Percentiles rank a stretch among this genome's conserved stretches.
phyloP scores from a whole-genome alignment of 2,888 invertebrate genomes.

The Drosophila macrospina region DNA sequence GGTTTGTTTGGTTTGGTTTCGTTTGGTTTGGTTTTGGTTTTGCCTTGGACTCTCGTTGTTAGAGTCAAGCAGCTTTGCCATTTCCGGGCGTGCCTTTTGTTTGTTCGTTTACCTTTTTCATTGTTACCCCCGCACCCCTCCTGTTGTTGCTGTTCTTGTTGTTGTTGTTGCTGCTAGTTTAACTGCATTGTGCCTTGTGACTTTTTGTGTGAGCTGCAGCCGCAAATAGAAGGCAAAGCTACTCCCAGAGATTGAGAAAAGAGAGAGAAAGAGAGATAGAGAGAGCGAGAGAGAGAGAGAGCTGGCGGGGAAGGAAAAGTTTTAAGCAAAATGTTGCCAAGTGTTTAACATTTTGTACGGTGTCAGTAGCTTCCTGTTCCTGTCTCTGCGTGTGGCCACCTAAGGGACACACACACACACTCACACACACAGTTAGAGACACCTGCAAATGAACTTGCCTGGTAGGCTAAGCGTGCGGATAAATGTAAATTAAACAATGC shows the following conservation, averaged over 20 bases:
- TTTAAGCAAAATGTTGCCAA: conserved; percentile 80
- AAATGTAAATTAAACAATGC: conserved; percentile 84
- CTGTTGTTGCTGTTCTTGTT: conserved; percentile 18
- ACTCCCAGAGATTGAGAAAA: conserved; percentile 11
- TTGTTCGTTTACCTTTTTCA: conserved; percentile 73
- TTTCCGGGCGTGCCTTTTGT: conserved; percentile 77
- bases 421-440: conserved; percentile 18
- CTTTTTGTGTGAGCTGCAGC: conserved; percentile 72
- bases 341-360: conserved; percentile 85
- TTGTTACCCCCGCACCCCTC: conserved; percentile 25
- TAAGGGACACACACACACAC: conserved; percentile 51
- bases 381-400: conserved; percentile 60
- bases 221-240: conserved; percentile 75
- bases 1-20: conserved; percentile 13
- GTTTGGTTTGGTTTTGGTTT: no score
- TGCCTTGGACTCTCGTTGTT: conserved; percentile 20
- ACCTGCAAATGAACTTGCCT: conserved; percentile 72
- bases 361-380: conserved; percentile 82
- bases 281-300: not conserved
- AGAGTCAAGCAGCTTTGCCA: conserved; percentile 75
- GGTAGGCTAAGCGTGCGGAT: conserved; percentile 75
- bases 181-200: conserved; percentile 81
- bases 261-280: conserved; percentile 25
- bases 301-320: conserved; percentile 58
- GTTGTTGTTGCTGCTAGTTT: conserved; percentile 49